Evolutionary conservation across 2,113 vertebrate species (phyloP).

Genomic region (Rhinopomastus cyanomelas): DNA sequence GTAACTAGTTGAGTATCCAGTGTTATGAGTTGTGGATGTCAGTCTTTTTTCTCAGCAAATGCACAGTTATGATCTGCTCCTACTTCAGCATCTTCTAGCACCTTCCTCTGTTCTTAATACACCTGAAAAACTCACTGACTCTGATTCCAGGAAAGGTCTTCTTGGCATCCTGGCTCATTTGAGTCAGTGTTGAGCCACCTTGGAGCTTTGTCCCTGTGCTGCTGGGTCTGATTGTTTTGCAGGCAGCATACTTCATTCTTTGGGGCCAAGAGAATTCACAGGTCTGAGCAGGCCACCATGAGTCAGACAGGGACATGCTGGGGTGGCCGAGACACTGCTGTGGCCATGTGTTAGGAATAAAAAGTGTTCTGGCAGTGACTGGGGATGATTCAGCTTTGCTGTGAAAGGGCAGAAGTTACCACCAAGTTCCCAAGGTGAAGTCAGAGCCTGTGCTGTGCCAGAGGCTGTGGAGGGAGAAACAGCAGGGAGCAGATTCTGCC

Average conservation of each 20-base stretch:
- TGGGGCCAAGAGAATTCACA: not conserved
- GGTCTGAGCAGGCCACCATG: not conserved
- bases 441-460: not conserved
- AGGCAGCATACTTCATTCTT: not conserved
- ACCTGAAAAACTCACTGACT: not conserved
- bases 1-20: not conserved
- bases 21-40: not conserved
- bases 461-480: not conserved
- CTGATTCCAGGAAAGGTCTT: not conserved
- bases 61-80: not conserved
- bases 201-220: not conserved
- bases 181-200: not conserved
- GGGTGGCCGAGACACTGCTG: not conserved
- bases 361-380: not conserved
- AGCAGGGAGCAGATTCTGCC: not conserved
- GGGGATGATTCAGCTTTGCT: not conserved
- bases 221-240: not conserved
- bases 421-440: not conserved
- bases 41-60: not conserved
- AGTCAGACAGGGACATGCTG: not conserved
- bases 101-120: not conserved
- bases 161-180: not conserved
- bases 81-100: not conserved
- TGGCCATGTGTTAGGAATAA: not conserved
- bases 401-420: not conserved